Percentiles rank a stretch among this genome's conserved stretches.
Evolutionary conservation across 2,113 vertebrate species (phyloP).

Genomic region (Lonchura striata): DNA sequence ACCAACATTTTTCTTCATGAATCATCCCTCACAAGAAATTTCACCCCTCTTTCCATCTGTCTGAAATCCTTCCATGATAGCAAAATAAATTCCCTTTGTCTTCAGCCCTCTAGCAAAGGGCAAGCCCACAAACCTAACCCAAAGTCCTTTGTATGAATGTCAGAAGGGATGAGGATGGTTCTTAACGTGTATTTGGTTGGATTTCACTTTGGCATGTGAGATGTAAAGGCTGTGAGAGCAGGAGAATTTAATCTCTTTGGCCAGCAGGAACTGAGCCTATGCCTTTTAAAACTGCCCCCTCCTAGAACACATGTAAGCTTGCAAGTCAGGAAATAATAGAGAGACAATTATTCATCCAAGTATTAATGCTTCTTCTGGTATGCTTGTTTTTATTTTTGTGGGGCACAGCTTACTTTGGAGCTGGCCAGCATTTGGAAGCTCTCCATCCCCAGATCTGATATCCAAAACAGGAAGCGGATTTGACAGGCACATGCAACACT

Average conservation of each 20-base stretch:
- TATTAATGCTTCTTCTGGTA: slow-evolving; percentile 26
- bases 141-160: neutral
- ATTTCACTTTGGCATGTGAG: neutral
- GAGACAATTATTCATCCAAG: slow-evolving; percentile 39
- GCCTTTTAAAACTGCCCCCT: neutral
- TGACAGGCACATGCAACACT: slow-evolving; percentile 17
- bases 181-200: neutral
- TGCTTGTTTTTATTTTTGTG: slow-evolving; percentile 1
- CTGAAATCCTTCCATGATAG: neutral
- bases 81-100: neutral
- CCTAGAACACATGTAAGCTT: neutral
- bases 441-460: slow-evolving; percentile 4
- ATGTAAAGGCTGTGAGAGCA: neutral
- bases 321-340: slow-evolving; percentile 55
- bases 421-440: neutral
- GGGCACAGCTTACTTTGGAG: slow-evolving; percentile 32
- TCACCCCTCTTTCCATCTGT: neutral
- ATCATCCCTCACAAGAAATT: neutral
- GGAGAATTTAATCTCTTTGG: neutral
- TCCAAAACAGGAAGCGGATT: slow-evolving; percentile 57
- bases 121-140: neutral
- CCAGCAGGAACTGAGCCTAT: neutral
- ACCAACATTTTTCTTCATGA: neutral
- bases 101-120: neutral
- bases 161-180: neutral